Evolutionary conservation across 1,140 invertebrate species (phyloP).

Genomic region (Papilio glaucus): DNA sequence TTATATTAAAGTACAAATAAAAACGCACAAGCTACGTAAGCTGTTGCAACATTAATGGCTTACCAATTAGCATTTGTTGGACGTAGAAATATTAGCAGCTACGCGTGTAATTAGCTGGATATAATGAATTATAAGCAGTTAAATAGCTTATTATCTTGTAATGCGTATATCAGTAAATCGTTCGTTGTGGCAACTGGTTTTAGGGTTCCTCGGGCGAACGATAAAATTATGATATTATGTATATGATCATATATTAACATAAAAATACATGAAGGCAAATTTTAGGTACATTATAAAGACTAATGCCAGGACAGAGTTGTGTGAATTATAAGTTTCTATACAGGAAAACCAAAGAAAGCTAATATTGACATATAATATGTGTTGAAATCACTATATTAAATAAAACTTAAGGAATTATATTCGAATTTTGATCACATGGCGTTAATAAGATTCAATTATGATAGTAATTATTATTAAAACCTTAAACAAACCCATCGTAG

Average conservation of each 20-base stretch:
- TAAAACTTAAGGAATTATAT: no score
- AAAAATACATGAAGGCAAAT: no score
- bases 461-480: no score
- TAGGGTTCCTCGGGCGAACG: not conserved
- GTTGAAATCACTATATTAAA: no score
- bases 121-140: constrained; percentile 2
- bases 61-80: constrained; percentile 23
- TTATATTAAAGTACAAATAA: not conserved
- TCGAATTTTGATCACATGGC: no score
- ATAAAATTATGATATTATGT: not conserved
- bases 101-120: constrained; percentile 5
- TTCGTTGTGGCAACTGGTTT: not conserved
- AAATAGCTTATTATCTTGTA: constrained; percentile 17
- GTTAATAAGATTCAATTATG: no score
- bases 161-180: not conserved
- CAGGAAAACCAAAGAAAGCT: no score
- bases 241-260: not conserved
- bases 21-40: not conserved
- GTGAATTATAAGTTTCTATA: no score
- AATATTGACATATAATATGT: no score
- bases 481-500: not conserved
- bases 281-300: no score
- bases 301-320: no score
- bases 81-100: constrained; percentile 17
- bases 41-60: not conserved